These are phyloP conservation scores for Numenius phaeopus DNA, from an alignment of 2,797 vertebrate genomes.

Conservation along the genomic window DNA sequence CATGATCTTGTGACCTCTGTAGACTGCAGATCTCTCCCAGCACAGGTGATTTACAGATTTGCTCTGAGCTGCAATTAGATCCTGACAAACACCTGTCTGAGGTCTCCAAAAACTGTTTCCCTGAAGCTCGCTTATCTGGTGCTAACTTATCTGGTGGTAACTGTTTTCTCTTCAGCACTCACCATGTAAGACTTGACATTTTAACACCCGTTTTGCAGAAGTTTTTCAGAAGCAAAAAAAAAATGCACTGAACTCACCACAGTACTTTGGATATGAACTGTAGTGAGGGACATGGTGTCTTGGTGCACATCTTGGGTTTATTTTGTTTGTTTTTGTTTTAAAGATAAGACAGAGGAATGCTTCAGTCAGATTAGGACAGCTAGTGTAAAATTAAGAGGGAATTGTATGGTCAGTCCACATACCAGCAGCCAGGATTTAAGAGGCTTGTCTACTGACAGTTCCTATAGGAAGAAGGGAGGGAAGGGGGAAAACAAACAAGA, in stretches of 20 bases:
- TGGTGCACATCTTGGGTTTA: neutral
- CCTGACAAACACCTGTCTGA: neutral
- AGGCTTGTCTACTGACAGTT: neutral
- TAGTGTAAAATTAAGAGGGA: neutral
- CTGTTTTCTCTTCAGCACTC: neutral
- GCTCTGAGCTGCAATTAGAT: neutral
- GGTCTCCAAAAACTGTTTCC: neutral
- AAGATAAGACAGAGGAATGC: neutral
- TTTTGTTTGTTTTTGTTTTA: neutral
- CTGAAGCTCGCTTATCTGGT: neutral
- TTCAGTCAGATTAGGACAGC: neutral
- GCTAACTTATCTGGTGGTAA: neutral
- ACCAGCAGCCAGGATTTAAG: neutral
- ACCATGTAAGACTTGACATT: neutral
- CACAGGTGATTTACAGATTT: neutral
- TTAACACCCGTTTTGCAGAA: neutral
- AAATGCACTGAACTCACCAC: neutral
- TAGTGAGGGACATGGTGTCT: neutral
- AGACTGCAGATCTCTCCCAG: neutral
- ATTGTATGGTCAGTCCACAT: neutral
- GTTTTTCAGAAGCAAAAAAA: neutral
- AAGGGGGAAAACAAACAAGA: neutral
- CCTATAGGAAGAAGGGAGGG: neutral
- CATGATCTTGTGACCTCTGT: neutral
- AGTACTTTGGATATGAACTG: neutral